Evolutionary conservation across 2,797 vertebrate genomes (phyloP).

Genomic region (Prionace glauca): DNA sequence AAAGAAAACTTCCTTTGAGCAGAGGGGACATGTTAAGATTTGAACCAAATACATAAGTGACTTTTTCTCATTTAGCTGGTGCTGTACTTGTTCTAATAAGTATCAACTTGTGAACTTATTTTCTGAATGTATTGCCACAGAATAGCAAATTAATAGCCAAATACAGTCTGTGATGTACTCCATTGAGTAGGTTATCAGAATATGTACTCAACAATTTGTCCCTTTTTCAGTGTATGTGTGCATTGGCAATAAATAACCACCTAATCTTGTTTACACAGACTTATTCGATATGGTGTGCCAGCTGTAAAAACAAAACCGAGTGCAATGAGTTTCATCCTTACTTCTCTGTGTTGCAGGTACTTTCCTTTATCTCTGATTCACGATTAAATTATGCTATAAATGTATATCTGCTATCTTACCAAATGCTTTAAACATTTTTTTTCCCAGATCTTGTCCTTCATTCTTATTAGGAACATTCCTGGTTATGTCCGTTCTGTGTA

Average conservation of each 20-base stretch:
- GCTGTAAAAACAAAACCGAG: slow-evolving; percentile 89
- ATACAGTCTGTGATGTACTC: background rate
- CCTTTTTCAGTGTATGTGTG: background rate
- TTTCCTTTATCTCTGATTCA: slow-evolving; percentile 28
- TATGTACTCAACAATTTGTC: background rate
- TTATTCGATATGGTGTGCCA: slow-evolving; percentile 94
- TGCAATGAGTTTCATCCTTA: slow-evolving; percentile 95
- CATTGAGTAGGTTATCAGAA: background rate
- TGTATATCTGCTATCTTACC: background rate
- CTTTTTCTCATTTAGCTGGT: background rate
- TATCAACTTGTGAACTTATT: background rate
- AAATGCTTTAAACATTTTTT: background rate
- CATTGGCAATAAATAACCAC: background rate
- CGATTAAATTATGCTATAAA: slow-evolving; percentile 34
- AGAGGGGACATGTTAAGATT: background rate
- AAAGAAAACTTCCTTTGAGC: background rate
- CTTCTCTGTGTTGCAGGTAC: slow-evolving; percentile 92
- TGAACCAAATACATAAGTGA: background rate
- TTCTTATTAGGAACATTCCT: slow-evolving; percentile 97
- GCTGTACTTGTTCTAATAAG: background rate
- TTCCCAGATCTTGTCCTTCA: slow-evolving; percentile 87
- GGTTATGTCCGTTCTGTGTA: slow-evolving; percentile 88
- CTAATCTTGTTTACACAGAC: slow-evolving; percentile 60
- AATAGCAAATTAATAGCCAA: background rate
- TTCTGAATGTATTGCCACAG: background rate